A percentile compares a stretch with the other conserved stretches of the same genome.
These are phyloP conservation scores for Muntiacus muntjak DNA, from an alignment of 2,113 vertebrate genomes.

Conservation along the genomic window DNA sequence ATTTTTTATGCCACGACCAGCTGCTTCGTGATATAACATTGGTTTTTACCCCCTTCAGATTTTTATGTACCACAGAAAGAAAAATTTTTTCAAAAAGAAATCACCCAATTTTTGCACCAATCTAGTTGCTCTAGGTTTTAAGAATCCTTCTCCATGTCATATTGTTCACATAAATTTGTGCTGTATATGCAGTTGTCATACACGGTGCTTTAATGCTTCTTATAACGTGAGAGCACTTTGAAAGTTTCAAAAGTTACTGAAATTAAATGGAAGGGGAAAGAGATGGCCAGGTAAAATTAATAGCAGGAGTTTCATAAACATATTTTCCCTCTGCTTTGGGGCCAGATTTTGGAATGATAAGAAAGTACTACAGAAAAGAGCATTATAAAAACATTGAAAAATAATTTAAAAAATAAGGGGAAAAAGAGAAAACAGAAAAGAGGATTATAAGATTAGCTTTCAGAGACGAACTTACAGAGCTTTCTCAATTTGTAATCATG, in stretches of 20 bases:
- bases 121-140: neutral
- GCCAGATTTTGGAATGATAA: neutral
- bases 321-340: neutral
- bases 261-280: neutral
- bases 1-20: neutral
- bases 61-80: neutral
- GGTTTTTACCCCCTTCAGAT: neutral
- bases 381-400: neutral
- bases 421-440: neutral
- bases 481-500: neutral
- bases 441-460: neutral
- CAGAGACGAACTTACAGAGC: neutral
- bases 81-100: neutral
- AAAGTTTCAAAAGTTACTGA: neutral
- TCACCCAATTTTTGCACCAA: neutral
- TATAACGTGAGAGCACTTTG: neutral
- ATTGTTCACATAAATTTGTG: neutral
- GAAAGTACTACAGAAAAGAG: neutral
- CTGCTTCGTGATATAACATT: neutral
- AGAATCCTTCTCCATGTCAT: neutral
- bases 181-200: neutral
- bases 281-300: neutral
- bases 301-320: neutral
- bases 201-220: neutral
- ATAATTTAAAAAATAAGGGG: neutral